Conservation (phyloP, 2,113 vertebrate species). For the Seriola dumerili region DNA sequence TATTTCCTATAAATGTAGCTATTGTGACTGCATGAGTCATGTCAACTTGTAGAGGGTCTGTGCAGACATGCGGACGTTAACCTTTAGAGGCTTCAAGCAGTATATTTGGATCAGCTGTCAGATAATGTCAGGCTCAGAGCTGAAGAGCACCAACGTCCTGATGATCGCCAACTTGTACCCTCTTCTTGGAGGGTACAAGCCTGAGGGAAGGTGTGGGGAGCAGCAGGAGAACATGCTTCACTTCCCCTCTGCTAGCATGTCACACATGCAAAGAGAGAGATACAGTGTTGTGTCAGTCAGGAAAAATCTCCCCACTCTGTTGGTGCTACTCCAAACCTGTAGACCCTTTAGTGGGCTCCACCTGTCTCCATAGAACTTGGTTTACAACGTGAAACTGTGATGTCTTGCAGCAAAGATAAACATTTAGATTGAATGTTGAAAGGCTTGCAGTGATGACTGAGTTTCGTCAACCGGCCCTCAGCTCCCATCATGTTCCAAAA, state of each 20-base stretch:
- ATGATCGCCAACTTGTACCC: not conserved
- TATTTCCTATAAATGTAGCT: not conserved
- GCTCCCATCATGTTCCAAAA: slow-evolving; percentile 39
- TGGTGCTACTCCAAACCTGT: not conserved
- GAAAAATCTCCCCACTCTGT: not conserved
- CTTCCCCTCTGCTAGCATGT: slow-evolving; percentile 11
- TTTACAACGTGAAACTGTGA: not conserved
- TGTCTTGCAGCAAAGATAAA: not conserved
- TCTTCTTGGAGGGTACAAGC: slow-evolving; percentile 13
- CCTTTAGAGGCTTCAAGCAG: not conserved
- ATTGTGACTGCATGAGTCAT: not conserved
- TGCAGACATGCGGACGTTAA: not conserved
- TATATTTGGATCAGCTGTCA: not conserved
- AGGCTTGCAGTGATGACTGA: slow-evolving; percentile 12
- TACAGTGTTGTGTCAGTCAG: slow-evolving; percentile 6
- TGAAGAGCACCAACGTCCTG: not conserved
- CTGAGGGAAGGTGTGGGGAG: not conserved
- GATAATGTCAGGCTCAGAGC: slow-evolving; percentile 1
- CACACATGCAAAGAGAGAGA: not conserved
- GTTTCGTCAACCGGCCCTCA: slow-evolving; percentile 43
- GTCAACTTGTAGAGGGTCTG: not conserved
- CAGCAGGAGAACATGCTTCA: slow-evolving; percentile 19
- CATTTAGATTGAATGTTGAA: not conserved
- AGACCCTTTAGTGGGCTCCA: not conserved
- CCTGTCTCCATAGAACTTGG: not conserved